phyloP scores from a whole-genome alignment of 2,797 vertebrate species.

The Heterohyrax brucei region DNA sequence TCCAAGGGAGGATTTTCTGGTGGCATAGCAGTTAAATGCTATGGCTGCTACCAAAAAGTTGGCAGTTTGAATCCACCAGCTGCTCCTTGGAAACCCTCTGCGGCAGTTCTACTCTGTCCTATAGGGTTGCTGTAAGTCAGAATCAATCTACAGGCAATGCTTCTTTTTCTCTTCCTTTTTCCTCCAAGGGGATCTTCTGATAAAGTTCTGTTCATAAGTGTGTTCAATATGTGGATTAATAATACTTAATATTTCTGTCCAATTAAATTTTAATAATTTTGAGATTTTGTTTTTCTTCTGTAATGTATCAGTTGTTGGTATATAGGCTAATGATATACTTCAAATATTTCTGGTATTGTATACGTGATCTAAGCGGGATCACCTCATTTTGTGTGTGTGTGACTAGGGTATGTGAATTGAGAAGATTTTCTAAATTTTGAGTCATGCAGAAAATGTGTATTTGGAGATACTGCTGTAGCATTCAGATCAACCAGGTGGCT shows the following conservation, averaged over 20 bases:
- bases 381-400: background rate
- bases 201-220: background rate
- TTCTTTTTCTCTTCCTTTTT: too few species aligned
- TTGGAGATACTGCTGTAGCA: background rate
- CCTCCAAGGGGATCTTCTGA: background rate
- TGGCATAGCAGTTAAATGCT: too few species aligned
- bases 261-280: background rate
- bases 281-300: background rate
- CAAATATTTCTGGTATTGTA: background rate
- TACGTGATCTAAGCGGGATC: background rate
- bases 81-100: too few species aligned
- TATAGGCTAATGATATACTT: background rate
- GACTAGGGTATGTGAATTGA: background rate
- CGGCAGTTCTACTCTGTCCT: too few species aligned
- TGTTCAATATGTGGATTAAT: background rate
- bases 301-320: background rate
- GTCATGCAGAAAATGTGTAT: background rate
- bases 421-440: background rate
- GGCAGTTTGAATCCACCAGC: too few species aligned
- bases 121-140: too few species aligned
- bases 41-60: too few species aligned
- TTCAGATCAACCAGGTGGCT: background rate
- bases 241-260: background rate
- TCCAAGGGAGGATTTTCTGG: background rate
- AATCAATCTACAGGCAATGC: too few species aligned